phyloP scores from a whole-genome alignment of 2,797 vertebrate genomes.

The Pampus argenteus region DNA sequence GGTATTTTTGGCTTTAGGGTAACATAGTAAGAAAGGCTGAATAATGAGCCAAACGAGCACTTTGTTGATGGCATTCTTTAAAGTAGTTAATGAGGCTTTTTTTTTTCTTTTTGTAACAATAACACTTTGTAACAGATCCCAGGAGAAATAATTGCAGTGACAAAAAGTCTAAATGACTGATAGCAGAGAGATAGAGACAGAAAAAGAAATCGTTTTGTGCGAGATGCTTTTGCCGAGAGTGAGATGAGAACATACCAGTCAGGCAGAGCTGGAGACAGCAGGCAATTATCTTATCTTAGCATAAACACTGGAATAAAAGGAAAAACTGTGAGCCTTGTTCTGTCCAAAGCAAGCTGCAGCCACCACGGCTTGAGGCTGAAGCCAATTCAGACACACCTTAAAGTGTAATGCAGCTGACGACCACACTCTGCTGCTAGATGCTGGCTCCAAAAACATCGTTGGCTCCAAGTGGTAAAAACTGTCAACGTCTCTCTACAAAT shows the following conservation, averaged over 20 bases:
- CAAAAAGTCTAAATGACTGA: too few species aligned
- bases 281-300: too few species aligned
- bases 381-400: too few species aligned
- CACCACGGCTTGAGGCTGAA: too few species aligned
- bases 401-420: too few species aligned
- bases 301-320: too few species aligned
- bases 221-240: not conserved
- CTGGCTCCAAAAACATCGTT: too few species aligned
- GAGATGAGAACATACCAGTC: not conserved
- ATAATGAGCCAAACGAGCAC: conserved; percentile 49
- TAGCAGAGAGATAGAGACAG: too few species aligned
- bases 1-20: conserved; percentile 10
- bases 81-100: conserved; percentile 41
- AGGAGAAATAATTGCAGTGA: conserved; percentile 8
- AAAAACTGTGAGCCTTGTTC: not conserved
- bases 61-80: conserved; percentile 24
- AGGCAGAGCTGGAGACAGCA: too few species aligned
- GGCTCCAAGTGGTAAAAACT: too few species aligned
- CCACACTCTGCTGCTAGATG: too few species aligned
- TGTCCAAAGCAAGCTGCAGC: not conserved
- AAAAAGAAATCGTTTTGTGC: not conserved
- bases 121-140: conserved; percentile 30
- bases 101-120: conserved; percentile 31
- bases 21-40: conserved; percentile 22
- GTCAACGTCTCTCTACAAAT: too few species aligned